Percentiles rank a stretch among this genome's conserved stretches.
These are phyloP conservation scores for Sebastes miniatus DNA, from an alignment of 2,797 vertebrate genomes.

Conservation along the genomic window DNA sequence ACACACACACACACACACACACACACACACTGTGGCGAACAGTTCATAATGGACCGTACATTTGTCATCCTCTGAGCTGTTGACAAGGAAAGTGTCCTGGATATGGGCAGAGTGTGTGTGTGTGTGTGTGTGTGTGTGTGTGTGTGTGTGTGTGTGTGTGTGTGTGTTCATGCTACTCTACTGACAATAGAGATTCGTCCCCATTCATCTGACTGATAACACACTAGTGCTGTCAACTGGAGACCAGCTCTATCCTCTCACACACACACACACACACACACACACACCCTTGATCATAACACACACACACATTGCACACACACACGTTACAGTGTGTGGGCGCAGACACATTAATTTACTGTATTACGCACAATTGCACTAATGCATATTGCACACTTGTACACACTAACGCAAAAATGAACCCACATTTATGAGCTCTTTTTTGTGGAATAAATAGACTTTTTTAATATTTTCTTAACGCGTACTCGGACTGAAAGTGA, in stretches of 20 bases:
- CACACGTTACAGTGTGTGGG: background rate
- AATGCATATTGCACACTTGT: background rate
- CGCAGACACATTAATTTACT: background rate
- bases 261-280: background rate
- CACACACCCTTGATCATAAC: background rate
- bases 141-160: conserved; percentile 35
- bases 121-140: conserved; percentile 28
- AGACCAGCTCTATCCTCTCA: background rate
- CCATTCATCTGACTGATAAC: conserved; percentile 62
- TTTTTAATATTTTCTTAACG: background rate
- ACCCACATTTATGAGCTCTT: background rate
- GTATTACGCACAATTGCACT: background rate
- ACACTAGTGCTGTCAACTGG: conserved; percentile 39
- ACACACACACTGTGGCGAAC: conserved; percentile 31
- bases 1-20: conserved; percentile 12
- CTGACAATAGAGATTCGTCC: conserved; percentile 45
- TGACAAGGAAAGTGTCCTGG: conserved; percentile 60
- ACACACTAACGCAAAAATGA: background rate
- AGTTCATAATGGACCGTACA: conserved; percentile 62
- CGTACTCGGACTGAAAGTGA: background rate
- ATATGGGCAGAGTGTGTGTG: conserved; percentile 24
- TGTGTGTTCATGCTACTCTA: conserved; percentile 9
- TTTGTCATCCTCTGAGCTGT: conserved; percentile 68
- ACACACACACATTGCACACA: conserved; percentile 1
- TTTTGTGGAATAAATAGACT: background rate